phyloP scores from a whole-genome alignment of 2,888 invertebrate species.

The Thereva nobilitata region DNA sequence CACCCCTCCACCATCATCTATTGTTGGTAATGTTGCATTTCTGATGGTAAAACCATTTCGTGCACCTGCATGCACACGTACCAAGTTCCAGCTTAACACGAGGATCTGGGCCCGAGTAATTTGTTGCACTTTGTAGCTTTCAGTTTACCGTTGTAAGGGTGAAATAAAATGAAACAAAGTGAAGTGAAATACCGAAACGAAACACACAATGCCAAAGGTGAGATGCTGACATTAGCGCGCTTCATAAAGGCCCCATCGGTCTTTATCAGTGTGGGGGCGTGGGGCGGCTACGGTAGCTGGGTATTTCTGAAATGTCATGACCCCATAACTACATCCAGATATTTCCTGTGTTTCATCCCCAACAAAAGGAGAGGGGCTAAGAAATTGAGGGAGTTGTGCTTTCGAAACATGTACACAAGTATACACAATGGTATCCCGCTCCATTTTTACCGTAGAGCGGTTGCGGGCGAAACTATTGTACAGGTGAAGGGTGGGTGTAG shows the following conservation, averaged over 20 bases:
- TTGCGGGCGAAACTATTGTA: too few species aligned
- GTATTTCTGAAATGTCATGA: constrained; percentile 23
- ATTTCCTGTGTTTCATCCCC: constrained; percentile 2
- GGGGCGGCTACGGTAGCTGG: constrained; percentile 9
- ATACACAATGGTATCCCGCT: too few species aligned
- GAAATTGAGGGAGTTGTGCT: too few species aligned
- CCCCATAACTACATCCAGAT: constrained; percentile 23
- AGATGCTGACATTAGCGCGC: background rate
- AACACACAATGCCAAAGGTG: background rate
- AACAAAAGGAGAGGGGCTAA: background rate
- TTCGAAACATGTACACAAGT: too few species aligned
- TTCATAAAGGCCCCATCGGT: background rate
- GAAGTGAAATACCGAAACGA: background rate
- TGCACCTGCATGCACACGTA: constrained; percentile 1
- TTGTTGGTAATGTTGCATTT: constrained; percentile 7
- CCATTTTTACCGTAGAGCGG: too few species aligned
- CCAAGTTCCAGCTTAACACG: constrained; percentile 1
- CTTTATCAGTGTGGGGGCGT: background rate
- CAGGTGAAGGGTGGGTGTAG: too few species aligned
- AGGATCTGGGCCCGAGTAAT: constrained; percentile 12
- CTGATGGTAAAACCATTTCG: background rate
- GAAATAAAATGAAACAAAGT: background rate
- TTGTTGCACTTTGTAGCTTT: constrained; percentile 25
- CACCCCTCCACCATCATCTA: constrained; percentile 5
- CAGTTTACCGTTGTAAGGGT: background rate